Conservation (phyloP, 1,140 invertebrate species). For the Nymphalis io region DNA sequence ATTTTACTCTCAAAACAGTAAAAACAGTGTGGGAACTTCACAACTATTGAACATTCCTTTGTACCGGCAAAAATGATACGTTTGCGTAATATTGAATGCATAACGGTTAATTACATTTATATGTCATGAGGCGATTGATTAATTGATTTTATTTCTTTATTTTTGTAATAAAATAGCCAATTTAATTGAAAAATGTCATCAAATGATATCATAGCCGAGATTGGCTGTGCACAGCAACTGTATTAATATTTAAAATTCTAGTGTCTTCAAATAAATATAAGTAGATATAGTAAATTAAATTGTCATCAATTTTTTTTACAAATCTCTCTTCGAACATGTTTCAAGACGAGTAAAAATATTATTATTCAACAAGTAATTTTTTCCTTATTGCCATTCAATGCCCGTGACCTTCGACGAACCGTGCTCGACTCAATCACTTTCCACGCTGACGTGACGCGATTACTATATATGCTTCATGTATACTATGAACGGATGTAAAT, state of each 20-base stretch:
- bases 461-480: slow-evolving; percentile 41
- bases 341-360: too few relatives aligned
- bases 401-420: slow-evolving; percentile 58
- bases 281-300: too few relatives aligned
- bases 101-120: slow-evolving; percentile 12
- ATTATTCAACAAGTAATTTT: slow-evolving; percentile 22
- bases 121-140: background rate
- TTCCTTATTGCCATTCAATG: slow-evolving; percentile 57
- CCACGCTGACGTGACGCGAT: slow-evolving; percentile 51
- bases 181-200: too few relatives aligned
- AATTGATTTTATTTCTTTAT: background rate
- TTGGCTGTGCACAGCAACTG: too few relatives aligned
- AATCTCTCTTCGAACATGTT: too few relatives aligned
- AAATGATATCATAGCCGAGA: too few relatives aligned
- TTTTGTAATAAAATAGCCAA: background rate
- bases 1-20: background rate
- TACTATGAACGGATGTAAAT: slow-evolving; percentile 40
- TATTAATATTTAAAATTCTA: too few relatives aligned
- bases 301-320: too few relatives aligned
- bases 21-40: slow-evolving; percentile 5
- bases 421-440: slow-evolving; percentile 49
- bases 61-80: slow-evolving; percentile 5
- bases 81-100: slow-evolving; percentile 21
- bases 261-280: too few relatives aligned
- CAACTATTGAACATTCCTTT: slow-evolving; percentile 1